Evolutionary conservation across 2,888 invertebrate species (phyloP).

Genomic region (Leucophenga maculata): DNA sequence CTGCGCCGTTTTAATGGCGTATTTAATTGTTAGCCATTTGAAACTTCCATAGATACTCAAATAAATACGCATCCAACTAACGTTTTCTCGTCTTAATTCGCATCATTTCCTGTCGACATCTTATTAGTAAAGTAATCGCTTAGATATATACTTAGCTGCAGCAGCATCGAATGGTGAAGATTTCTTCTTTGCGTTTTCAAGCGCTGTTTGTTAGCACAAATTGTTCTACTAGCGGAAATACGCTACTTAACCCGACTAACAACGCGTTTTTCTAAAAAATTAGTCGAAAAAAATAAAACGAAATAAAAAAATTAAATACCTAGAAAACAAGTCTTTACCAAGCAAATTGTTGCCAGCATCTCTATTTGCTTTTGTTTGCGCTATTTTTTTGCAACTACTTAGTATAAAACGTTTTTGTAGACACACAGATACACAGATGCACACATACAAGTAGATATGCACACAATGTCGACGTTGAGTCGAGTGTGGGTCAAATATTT

Average conservation of each 20-base stretch:
- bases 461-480: not conserved
- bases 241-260: conserved; percentile 32
- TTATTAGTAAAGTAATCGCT: not conserved
- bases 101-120: conserved; percentile 25
- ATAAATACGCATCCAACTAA: no score
- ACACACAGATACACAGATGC: not conserved
- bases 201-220: conserved; percentile 5
- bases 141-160: not conserved
- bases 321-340: not conserved
- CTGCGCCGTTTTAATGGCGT: not conserved
- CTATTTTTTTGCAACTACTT: no score
- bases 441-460: not conserved
- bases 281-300: conserved; percentile 1
- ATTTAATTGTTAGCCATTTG: not conserved
- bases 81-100: conserved; percentile 9
- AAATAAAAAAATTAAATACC: conserved; percentile 13
- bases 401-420: not conserved
- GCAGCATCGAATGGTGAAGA: no score
- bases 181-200: no score
- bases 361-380: not conserved
- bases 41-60: not conserved
- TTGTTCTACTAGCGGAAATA: conserved; percentile 31
- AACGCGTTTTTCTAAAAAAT: not conserved
- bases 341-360: not conserved
- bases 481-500: not conserved